Percentiles rank a stretch among this genome's conserved stretches.
phyloP scores from a whole-genome alignment of 2,113 vertebrate genomes.

The Chauna torquata region DNA sequence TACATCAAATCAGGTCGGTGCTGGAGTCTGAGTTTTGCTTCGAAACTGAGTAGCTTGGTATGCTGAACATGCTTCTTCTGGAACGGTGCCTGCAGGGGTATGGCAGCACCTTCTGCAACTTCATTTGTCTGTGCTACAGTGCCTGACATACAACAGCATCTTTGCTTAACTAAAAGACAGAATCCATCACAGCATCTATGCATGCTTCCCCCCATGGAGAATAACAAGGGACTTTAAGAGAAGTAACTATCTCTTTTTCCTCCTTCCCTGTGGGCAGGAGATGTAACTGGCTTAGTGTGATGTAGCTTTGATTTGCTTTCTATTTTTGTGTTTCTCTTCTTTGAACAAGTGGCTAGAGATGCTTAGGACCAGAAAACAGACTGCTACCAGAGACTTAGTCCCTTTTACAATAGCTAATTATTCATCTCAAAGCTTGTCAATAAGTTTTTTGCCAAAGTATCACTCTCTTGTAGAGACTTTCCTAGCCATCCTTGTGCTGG shows the following conservation, averaged over 20 bases:
- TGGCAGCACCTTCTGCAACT: not conserved
- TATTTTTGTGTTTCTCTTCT: not conserved
- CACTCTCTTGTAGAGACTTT: not conserved
- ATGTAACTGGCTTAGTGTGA: not conserved
- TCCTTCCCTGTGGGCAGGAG: not conserved
- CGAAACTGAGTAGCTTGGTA: not conserved
- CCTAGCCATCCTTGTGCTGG: not conserved
- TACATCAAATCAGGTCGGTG: accelerated
- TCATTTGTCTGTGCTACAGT: not conserved
- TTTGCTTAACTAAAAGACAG: not conserved
- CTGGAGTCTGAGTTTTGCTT: not conserved
- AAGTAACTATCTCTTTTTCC: not conserved
- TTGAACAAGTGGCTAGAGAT: not conserved
- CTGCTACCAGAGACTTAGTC: accelerated
- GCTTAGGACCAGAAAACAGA: not conserved
- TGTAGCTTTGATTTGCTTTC: not conserved
- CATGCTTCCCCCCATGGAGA: not conserved
- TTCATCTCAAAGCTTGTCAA: not conserved
- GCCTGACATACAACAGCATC: not conserved
- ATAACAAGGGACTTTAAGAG: not conserved
- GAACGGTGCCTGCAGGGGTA: not conserved
- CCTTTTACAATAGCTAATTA: not conserved
- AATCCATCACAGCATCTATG: not conserved
- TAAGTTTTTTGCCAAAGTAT: not conserved
- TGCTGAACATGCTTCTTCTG: not conserved